Conservation (phyloP, 2,888 invertebrate genomes). For the Achlya flavicornis region DNA sequence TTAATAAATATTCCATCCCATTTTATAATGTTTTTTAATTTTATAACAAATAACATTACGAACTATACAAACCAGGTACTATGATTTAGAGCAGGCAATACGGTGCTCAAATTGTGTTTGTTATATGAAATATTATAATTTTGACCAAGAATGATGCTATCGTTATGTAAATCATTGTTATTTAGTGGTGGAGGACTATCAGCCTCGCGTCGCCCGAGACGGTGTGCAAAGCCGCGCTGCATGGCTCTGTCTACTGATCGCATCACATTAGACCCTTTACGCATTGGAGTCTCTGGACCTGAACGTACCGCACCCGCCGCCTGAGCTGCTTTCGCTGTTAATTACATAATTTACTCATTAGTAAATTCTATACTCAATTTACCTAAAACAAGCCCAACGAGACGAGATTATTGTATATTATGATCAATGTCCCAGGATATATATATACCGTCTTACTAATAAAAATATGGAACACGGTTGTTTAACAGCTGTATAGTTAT, state of each 20-base stretch:
- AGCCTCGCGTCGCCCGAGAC: slow-evolving; percentile 50
- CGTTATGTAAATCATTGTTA: slow-evolving; percentile 32
- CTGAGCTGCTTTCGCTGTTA: slow-evolving; percentile 57
- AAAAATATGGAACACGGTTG: too few relatives aligned
- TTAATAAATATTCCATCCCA: neutral
- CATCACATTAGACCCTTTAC: slow-evolving; percentile 39
- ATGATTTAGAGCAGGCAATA: neutral
- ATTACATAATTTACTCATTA: neutral
- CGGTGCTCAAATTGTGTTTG: slow-evolving; percentile 20
- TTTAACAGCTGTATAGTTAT: too few relatives aligned
- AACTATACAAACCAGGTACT: neutral
- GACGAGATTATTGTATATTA: too few relatives aligned
- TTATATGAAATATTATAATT: slow-evolving; percentile 20
- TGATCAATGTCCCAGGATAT: too few relatives aligned
- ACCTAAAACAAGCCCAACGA: too few relatives aligned
- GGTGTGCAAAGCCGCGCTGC: slow-evolving; percentile 54
- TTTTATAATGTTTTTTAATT: slow-evolving; percentile 15
- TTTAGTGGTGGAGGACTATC: slow-evolving; percentile 28
- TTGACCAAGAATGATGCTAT: slow-evolving; percentile 26
- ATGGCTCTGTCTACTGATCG: slow-evolving; percentile 56
- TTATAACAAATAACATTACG: slow-evolving; percentile 4
- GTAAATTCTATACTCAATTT: too few relatives aligned
- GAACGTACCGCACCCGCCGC: slow-evolving; percentile 53
- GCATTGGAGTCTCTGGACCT: slow-evolving; percentile 25
- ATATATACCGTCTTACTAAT: too few relatives aligned